phyloP scores from a whole-genome alignment of 2,113 vertebrate species.

The Rhynchopsitta pachyrhyncha region DNA sequence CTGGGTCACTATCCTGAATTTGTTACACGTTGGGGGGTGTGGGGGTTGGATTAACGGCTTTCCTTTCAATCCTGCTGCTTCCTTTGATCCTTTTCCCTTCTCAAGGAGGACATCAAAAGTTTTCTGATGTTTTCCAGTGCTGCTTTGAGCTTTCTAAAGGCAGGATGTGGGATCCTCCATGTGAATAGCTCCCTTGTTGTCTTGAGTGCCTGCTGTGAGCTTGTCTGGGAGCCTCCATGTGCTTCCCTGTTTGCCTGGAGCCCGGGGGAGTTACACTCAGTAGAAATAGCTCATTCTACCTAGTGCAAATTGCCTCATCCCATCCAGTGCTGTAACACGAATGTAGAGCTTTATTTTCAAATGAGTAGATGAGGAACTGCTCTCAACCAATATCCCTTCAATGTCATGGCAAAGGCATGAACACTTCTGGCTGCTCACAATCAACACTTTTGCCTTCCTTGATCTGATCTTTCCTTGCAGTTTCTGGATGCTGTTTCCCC shows the following conservation, averaged over 20 bases:
- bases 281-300: not conserved
- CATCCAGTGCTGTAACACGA: not conserved
- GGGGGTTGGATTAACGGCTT: not conserved
- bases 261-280: not conserved
- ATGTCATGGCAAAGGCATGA: not conserved
- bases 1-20: not conserved
- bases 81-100: slow-evolving; percentile 46
- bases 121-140: slow-evolving; percentile 30
- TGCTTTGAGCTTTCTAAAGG: not conserved
- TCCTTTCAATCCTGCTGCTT: not conserved
- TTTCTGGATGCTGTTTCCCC: not conserved
- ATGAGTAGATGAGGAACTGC: not conserved
- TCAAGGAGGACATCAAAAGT: slow-evolving; percentile 46
- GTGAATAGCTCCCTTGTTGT: slow-evolving; percentile 51
- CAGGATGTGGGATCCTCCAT: slow-evolving; percentile 40
- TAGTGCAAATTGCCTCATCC: not conserved
- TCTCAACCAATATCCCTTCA: accelerated
- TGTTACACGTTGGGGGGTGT: not conserved
- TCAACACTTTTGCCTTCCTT: not conserved
- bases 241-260: not conserved
- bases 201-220: not conserved
- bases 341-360: not conserved
- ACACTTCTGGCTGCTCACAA: not conserved
- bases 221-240: not conserved
- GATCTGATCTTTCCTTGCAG: not conserved